Evolutionary conservation across 1,140 invertebrate species (phyloP).

Genomic region (Cotesia vestalis): DNA sequence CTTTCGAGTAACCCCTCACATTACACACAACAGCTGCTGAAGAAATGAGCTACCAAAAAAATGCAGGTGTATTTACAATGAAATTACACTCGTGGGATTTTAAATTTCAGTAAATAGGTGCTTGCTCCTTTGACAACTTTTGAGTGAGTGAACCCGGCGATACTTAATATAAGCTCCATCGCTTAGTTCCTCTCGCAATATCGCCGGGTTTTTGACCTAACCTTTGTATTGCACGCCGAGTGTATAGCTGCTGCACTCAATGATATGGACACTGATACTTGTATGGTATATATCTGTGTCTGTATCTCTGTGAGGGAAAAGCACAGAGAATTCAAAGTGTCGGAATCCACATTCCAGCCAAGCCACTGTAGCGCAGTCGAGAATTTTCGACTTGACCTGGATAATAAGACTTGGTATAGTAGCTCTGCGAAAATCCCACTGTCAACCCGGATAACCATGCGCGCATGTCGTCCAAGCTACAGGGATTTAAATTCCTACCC

Average conservation of each 20-base stretch:
- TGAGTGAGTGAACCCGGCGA: not conserved
- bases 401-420: not conserved
- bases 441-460: not conserved
- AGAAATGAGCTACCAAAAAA: constrained; percentile 9
- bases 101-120: not conserved
- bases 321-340: not conserved
- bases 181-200: not conserved
- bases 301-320: no score
- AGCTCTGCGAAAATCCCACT: not conserved
- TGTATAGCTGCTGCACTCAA: no score
- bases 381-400: constrained; percentile 10
- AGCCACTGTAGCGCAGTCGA: not conserved
- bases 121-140: constrained; percentile 5
- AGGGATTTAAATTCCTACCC: not conserved
- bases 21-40: not conserved
- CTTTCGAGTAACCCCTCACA: not conserved
- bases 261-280: no score
- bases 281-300: no score
- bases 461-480: not conserved
- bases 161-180: not conserved
- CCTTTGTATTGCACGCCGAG: not conserved
- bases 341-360: not conserved
- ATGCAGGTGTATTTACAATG: constrained; percentile 17
- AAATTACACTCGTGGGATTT: constrained; percentile 27
- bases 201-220: no score